Conservation (phyloP, 1,140 invertebrate species). For the Calliopsis andreniformis region DNA sequence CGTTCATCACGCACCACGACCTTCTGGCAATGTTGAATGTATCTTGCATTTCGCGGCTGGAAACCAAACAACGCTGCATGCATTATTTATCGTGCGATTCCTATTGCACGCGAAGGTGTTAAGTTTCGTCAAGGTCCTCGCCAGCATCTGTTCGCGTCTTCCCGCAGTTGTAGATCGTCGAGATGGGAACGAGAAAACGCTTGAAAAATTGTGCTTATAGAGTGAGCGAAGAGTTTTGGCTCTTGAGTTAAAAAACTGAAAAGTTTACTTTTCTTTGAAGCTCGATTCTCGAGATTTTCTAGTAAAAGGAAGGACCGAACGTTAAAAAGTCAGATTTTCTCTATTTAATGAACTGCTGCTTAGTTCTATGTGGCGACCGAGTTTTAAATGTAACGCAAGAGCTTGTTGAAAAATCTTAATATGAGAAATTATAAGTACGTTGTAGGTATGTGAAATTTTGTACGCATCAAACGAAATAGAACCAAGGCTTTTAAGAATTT, state of each 20-base stretch:
- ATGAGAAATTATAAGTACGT: background rate
- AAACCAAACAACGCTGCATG: constrained; percentile 13
- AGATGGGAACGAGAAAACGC: background rate
- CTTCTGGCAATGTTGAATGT: background rate
- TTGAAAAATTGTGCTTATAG: background rate
- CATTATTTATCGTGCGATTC: constrained; percentile 31
- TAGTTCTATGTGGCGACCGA: background rate
- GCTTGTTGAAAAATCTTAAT: background rate
- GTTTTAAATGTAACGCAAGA: background rate
- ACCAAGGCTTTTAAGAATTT: too few species aligned
- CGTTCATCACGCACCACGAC: background rate
- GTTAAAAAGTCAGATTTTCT: background rate
- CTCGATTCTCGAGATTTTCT: background rate
- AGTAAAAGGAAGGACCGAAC: background rate
- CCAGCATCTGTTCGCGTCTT: background rate
- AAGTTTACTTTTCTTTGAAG: background rate
- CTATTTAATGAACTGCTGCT: background rate
- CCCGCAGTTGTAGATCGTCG: background rate
- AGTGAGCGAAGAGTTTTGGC: too few species aligned
- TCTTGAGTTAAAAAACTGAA: too few species aligned
- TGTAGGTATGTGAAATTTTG: background rate
- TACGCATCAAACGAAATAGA: background rate
- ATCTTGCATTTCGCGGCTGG: constrained; percentile 7
- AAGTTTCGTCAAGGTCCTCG: constrained; percentile 14
- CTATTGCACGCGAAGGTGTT: constrained; percentile 11